Evolutionary conservation across 2,797 vertebrate genomes (phyloP).

Genomic region (Acrossocheilus wenchowensis): DNA sequence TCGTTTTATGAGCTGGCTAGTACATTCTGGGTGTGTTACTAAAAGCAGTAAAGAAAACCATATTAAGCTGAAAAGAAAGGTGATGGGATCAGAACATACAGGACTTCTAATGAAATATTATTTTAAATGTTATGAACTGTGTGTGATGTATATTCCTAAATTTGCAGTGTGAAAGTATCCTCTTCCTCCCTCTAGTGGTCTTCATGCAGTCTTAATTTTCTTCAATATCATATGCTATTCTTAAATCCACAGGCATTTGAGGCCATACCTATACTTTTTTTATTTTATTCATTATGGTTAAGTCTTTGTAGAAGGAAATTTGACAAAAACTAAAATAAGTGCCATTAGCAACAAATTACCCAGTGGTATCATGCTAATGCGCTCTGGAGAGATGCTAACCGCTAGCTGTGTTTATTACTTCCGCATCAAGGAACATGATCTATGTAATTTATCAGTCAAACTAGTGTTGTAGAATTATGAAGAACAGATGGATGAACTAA

Average conservation of each 20-base stretch:
- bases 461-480: not conserved
- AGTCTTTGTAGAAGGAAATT: not conserved
- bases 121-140: not conserved
- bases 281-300: not conserved
- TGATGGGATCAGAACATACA: no score
- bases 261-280: not conserved
- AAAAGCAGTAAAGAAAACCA: not conserved
- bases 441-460: not conserved
- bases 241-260: not conserved
- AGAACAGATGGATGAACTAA: not conserved
- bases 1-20: not conserved
- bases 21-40: not conserved
- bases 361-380: not conserved
- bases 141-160: not conserved
- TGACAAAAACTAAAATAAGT: conserved; percentile 2
- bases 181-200: conserved; percentile 3
- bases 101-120: not conserved
- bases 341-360: conserved; percentile 5
- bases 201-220: not conserved
- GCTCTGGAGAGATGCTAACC: not conserved
- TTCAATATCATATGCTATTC: not conserved
- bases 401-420: not conserved
- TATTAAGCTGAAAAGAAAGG: not conserved
- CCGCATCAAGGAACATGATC: not conserved
- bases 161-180: not conserved